A percentile compares a stretch with the other conserved stretches of the same genome.
phyloP scores from a whole-genome alignment of 2,888 invertebrate genomes.

The Synergus laeviventris region DNA sequence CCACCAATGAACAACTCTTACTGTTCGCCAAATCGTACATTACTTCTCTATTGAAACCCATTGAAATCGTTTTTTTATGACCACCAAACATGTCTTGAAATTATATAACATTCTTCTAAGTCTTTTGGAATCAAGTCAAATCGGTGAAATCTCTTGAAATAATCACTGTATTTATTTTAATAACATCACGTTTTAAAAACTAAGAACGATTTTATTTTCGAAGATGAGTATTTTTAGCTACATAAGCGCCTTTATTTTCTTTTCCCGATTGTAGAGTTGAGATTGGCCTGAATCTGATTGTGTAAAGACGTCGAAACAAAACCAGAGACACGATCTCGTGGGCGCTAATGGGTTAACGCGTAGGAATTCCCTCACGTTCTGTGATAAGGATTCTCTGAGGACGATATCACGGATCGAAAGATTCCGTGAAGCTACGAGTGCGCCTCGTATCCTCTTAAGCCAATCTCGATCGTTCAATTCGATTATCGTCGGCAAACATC shows the following conservation, averaged over 20 bases:
- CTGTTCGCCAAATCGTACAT: neutral
- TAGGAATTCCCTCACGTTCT: conserved; percentile 24
- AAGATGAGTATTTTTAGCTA: neutral
- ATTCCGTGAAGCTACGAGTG: conserved; percentile 15
- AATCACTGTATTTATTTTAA: too few relatives aligned
- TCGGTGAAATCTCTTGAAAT: too few relatives aligned
- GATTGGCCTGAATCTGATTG: conserved; percentile 31
- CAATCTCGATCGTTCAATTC: conserved; percentile 29
- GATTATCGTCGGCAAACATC: conserved; percentile 36
- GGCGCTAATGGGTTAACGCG: conserved; percentile 47
- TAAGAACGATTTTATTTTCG: too few relatives aligned
- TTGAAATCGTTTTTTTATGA: too few relatives aligned
- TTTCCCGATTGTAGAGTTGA: conserved; percentile 3
- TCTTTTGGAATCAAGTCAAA: too few relatives aligned
- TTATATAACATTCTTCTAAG: too few relatives aligned
- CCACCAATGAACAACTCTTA: neutral
- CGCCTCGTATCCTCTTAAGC: conserved; percentile 27
- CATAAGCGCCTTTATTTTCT: neutral
- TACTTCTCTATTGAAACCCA: too few relatives aligned
- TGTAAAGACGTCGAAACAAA: conserved; percentile 41
- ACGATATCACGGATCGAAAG: conserved; percentile 26
- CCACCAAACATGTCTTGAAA: too few relatives aligned
- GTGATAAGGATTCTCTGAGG: conserved; percentile 23
- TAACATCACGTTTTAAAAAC: too few relatives aligned
- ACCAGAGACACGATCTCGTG: conserved; percentile 40